Conservation (phyloP, 2,113 vertebrate genomes). For the Micromys minutus region DNA sequence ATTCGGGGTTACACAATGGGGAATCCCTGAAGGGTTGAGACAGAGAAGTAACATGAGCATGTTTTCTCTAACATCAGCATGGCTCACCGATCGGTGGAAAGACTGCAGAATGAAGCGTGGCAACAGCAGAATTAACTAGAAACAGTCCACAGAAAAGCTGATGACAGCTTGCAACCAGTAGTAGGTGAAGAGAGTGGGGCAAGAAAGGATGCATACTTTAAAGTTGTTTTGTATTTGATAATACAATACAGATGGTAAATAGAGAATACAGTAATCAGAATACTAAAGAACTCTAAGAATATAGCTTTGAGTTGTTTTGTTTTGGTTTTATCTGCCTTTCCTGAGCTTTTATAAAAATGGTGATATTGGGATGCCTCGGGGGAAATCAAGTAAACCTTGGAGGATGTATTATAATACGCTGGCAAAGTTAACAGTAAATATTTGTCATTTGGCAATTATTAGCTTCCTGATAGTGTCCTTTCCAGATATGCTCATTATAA, state of each 20-base stretch:
- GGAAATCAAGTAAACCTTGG: background rate
- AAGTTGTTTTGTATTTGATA: background rate
- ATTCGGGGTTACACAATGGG: background rate
- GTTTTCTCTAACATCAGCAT: background rate
- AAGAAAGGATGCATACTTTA: background rate
- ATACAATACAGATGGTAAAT: background rate
- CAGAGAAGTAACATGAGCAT: background rate
- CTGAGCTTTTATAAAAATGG: background rate
- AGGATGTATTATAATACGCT: background rate
- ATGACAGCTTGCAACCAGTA: background rate
- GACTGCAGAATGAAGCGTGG: background rate
- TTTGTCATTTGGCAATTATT: background rate
- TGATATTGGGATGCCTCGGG: background rate
- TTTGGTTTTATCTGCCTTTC: background rate
- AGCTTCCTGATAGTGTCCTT: background rate
- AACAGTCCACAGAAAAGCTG: background rate
- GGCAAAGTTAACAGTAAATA: fast-evolving
- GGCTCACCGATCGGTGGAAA: background rate
- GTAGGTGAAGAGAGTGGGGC: background rate
- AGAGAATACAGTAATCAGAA: background rate
- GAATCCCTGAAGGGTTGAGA: conserved; percentile 6
- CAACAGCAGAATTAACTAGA: background rate
- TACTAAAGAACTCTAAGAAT: background rate
- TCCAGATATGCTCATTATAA: background rate
- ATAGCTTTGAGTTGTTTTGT: background rate